Evolutionary conservation across 2,797 vertebrate species (phyloP).

Genomic region (Hemibagrus guttatus): DNA sequence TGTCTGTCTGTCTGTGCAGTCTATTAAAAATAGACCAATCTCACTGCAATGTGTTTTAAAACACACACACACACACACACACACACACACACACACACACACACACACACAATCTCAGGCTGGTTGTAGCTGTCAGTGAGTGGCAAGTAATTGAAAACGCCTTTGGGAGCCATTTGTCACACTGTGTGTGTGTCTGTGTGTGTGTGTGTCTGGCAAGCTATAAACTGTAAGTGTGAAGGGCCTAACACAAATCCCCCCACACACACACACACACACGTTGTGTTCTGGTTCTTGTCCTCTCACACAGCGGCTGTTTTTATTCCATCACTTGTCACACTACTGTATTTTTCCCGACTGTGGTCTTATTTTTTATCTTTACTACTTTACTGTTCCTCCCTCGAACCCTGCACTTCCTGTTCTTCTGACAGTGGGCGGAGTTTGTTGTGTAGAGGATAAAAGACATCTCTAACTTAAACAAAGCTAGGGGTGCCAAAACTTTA

Average conservation of each 20-base stretch:
- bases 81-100: not conserved
- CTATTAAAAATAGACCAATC: conserved; percentile 1
- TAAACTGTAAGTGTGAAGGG: not conserved
- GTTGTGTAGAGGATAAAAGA: not conserved
- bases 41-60: not conserved
- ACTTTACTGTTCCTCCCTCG: not conserved
- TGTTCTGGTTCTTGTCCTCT: not conserved
- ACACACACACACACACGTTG: not conserved
- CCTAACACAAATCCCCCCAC: not conserved
- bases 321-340: not conserved
- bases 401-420: not conserved
- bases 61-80: not conserved
- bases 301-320: not conserved
- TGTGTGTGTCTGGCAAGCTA: conserved; percentile 35
- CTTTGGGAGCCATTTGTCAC: conserved; percentile 54
- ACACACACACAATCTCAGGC: not conserved
- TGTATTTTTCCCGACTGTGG: not conserved
- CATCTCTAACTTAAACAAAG: not conserved
- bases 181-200: conserved; percentile 59
- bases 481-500: not conserved
- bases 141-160: conserved; percentile 58
- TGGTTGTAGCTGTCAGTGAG: conserved; percentile 34
- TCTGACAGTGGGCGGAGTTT: conserved; percentile 3
- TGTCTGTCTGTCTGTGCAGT: not conserved
- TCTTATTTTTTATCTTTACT: not conserved